Conservation (phyloP, 2,797 vertebrate genomes). For the Meda fulgida region DNA sequence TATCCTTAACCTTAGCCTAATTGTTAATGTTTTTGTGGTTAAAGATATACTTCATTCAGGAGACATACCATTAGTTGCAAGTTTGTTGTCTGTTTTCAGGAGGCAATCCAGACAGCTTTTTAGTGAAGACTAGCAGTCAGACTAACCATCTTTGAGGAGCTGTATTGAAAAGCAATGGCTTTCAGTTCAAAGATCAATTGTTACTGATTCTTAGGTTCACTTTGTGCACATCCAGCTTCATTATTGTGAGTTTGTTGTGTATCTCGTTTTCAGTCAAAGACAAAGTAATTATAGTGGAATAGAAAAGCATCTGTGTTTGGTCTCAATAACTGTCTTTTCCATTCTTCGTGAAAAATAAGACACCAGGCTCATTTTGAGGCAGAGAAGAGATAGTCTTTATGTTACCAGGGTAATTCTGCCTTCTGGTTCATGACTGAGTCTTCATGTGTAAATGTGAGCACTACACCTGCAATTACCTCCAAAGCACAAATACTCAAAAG, state of each 20-base stretch:
- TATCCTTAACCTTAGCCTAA: not conserved
- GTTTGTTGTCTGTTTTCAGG: conserved; percentile 32
- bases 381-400: conserved; percentile 1
- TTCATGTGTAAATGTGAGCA: conserved; percentile 30
- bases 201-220: conserved; percentile 8
- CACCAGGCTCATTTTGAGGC: not conserved
- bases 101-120: conserved; percentile 47
- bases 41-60: conserved; percentile 1
- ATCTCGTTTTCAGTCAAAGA: not conserved
- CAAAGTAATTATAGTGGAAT: not conserved
- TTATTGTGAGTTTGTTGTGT: not conserved
- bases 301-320: conserved; percentile 3
- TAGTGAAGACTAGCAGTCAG: conserved; percentile 67
- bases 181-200: not conserved
- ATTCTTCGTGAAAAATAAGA: not conserved
- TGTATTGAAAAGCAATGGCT: conserved; percentile 46
- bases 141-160: conserved; percentile 25
- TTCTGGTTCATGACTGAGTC: conserved; percentile 17
- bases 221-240: not conserved
- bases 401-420: conserved; percentile 1
- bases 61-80: not conserved
- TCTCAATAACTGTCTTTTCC: conserved; percentile 10
- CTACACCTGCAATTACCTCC: conserved; percentile 12
- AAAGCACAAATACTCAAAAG: not conserved
- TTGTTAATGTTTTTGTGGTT: conserved; percentile 11